Evolutionary conservation across 2,113 vertebrate genomes (phyloP), one percentile per base, ranked within the genome.

Genomic region (Pseudopipra pipra): DNA sequence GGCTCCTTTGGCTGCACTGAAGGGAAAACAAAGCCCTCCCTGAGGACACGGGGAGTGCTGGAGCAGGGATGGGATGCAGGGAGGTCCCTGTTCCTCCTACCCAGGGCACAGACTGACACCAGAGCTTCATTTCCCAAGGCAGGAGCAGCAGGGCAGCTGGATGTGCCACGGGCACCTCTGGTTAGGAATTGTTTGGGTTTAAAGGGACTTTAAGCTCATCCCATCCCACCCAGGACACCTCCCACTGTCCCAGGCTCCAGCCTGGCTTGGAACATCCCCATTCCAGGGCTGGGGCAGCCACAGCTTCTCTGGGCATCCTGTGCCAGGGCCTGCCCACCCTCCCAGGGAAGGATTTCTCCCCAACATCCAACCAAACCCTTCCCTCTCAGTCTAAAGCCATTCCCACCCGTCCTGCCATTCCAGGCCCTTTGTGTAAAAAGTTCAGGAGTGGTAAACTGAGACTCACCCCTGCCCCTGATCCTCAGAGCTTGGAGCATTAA

Each of bases 191-290:
- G 27, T 35, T 47, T 25, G 46, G 30, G 16, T 3, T 81, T 70
- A n/a, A 39, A 75, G 44, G 51, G 46, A 22, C 20, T 28, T 39
- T 6, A 21, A 59, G 7, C 20, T 7, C 20, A 30, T 61, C 13
- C 39, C 8, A 1, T 39, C 0, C 35, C 61, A 51, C 8, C 8
- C 25, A 31, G 59, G 31, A 24, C 68, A 28, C 1, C 4, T 74
- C 2, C 33, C 33, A 24, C 37, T 5, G 1, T 23, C 52, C 68
- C 68, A 51, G 14, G 30, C 0, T 81, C 52, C 58, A 88, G 0
- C 24, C 66, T 35, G 30, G 49, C 25, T 35, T 33, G 14, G 86
- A 31, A 0, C 43, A 51, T 31, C 43, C 0, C 31, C 49, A 49
- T 49, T 49, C 49, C 59, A 80, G 51, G 59, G 58, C 22, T 6